Base-by-base conservation (phyloP, 1,140 invertebrate genomes). In the Drosophila mojavensis region DNA sequence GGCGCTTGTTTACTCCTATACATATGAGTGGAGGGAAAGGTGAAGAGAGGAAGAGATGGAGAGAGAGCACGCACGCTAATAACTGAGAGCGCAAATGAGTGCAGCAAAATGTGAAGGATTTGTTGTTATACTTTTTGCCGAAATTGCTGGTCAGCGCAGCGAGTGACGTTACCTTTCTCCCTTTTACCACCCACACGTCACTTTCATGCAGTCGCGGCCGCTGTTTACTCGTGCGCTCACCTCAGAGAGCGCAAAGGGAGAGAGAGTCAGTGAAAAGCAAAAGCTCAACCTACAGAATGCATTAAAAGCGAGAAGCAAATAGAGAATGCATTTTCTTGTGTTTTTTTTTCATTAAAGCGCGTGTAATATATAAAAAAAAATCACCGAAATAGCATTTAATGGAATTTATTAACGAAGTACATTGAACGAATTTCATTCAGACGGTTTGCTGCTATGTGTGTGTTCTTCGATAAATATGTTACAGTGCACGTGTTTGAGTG, bases 401-500 rank as follows among this genome's bases (percentile, higher is more conserved):
- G 43, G 33, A 58, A 54, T 39, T 64, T 43, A 10, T 53, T 24
- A 60, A 47, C 47, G 30, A 3, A 65, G 20, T 15, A 55, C 78
- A 83, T 67, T 55, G n/a, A 33, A 62, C 51, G 28, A 45, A 50
- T 71, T 86, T 72, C 66, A 86, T 85, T 86, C 63, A 85, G 75
- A 53, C 11, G 62, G 81, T 86, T 72, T 66, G 77, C 70, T 70
- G 63, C 47, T 54, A 61, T 63, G 60, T 62, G 54, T 50, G 51
- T 68, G 70, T 48, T 55, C 24, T 6, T 15, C 66, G 71, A 69
- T 63, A 60, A 63, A 54, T 36, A 45, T 69, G 43, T 58, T 56
- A 43, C 80, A 80, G 75, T 83, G 84, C 83, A 86, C 83, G 83
- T 86, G 83, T 61, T 72, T 73, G 43, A 36, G 51, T 50, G 43